Evolutionary conservation across 53 echinoderm and acorn worm species (phyloP).

Genomic region (Astropecten irregularis): DNA sequence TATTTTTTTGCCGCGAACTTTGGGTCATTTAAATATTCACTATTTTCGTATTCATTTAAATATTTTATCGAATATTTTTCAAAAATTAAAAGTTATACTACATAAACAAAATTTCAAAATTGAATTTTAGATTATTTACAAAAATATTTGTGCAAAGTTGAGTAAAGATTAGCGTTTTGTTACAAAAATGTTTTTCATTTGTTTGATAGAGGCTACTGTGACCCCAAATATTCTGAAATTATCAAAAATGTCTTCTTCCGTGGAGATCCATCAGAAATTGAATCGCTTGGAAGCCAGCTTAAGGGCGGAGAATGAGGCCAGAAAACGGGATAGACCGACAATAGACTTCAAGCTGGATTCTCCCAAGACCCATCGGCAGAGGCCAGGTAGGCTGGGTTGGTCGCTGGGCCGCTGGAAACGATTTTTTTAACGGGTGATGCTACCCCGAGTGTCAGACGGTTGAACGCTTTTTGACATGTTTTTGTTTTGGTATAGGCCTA

Average conservation of each 20-base stretch:
- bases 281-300: slow-evolving; percentile 80
- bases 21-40: slow-evolving; percentile 51
- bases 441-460: background rate
- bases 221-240: too few species aligned
- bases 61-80: too few species aligned
- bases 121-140: background rate
- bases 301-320: slow-evolving; percentile 75
- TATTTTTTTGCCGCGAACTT: slow-evolving; percentile 44
- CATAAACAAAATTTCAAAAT: background rate
- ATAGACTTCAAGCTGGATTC: slow-evolving; percentile 74
- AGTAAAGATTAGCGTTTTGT: too few species aligned
- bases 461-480: slow-evolving; percentile 17
- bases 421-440: background rate
- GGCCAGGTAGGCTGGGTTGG: slow-evolving; percentile 63
- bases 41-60: too few species aligned
- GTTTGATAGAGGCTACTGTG: too few species aligned
- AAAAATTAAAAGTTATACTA: background rate
- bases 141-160: too few species aligned
- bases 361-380: slow-evolving; percentile 65
- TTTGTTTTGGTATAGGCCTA: slow-evolving; percentile 52
- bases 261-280: slow-evolving; percentile 80
- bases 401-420: background rate
- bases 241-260: slow-evolving; percentile 94
- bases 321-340: slow-evolving; percentile 73
- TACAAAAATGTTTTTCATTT: too few species aligned